These are phyloP conservation scores for Pipistrellus kuhlii DNA, from an alignment of 2,797 vertebrate species.

Conservation along the genomic window DNA sequence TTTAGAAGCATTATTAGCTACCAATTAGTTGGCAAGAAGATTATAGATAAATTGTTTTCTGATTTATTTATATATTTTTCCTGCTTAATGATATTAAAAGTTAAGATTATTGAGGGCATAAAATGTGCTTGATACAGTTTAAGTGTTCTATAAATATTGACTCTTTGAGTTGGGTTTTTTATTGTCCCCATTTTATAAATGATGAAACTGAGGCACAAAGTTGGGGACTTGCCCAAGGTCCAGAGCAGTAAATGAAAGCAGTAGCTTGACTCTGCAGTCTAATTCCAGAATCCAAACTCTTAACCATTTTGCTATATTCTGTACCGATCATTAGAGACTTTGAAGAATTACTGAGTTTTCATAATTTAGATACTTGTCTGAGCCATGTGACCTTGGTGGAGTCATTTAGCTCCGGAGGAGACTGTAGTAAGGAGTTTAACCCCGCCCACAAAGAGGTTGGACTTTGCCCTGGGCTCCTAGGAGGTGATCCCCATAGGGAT, in stretches of 20 bases:
- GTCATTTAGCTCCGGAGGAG: neutral
- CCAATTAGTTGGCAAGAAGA: neutral
- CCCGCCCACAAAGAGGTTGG: neutral
- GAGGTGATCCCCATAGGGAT: neutral
- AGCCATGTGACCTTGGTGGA: neutral
- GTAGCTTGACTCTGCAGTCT: neutral
- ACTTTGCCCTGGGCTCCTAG: neutral
- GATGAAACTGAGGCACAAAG: neutral
- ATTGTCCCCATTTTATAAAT: neutral
- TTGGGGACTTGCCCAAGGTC: neutral
- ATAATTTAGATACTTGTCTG: neutral
- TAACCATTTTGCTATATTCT: neutral
- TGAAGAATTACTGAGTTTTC: neutral
- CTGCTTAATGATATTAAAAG: neutral
- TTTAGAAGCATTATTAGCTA: neutral
- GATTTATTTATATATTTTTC: neutral
- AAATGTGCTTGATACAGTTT: neutral
- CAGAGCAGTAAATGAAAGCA: neutral
- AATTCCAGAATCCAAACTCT: neutral
- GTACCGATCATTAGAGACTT: neutral
- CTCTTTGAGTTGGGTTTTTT: neutral
- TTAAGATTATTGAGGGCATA: neutral
- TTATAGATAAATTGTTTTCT: slow-evolving; percentile 20
- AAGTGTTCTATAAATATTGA: neutral
- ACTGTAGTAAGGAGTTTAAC: neutral